Base-by-base conservation (phyloP, 64 coral and sea anemone species). In the Cladopsammia gracilis region DNA sequence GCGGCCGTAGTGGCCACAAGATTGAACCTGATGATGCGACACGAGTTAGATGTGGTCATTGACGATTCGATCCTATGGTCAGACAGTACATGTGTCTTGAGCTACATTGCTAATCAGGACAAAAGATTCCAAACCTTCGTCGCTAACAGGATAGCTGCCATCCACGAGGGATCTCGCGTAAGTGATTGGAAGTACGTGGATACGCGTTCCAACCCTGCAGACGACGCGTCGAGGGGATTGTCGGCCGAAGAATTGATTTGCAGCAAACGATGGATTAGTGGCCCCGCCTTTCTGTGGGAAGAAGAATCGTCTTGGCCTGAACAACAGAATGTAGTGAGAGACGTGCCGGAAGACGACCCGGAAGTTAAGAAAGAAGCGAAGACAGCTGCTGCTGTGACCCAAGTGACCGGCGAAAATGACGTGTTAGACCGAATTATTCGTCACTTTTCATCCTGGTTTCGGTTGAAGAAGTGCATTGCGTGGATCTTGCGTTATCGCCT, bases 111-210 rank as follows among this genome's bases (percentile, higher is more conserved):
- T 6, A 87, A 87, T 15, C 2, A 72, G 14, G 64, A 54, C 1
- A 70, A 48, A n/a, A 67, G 66, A 26, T 86, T 86, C 48, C 64
- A 86, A 24, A 86, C 83, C 3, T 69, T 85, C 42, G 65, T 86
- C 19, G 67, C 6, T n/a, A n/a, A n/a, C n/a, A n/a, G n/a, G n/a
- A n/a, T n/a, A n/a, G n/a, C n/a, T n/a, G n/a, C n/a, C n/a, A 64
- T 82, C 13, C 79, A 47, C 14, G 79, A 82, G 1, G 22, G 0
- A 46, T 26, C 79, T 14, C 25, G 2, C 8, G 50, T 57, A 16
- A 12, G 11, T 4, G 57, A 82, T n/a, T 61, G 57, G 56, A 60
- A 61, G 16, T 46, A 61, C 56, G 23, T 82, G 3, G 25, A 26
- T 10, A 82, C 52, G 2, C 12, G 44, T 68, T 49, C 23, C 19